Evolutionary conservation across 2,113 vertebrate species (phyloP).

Genomic region (Erythrocercus mccallii): DNA sequence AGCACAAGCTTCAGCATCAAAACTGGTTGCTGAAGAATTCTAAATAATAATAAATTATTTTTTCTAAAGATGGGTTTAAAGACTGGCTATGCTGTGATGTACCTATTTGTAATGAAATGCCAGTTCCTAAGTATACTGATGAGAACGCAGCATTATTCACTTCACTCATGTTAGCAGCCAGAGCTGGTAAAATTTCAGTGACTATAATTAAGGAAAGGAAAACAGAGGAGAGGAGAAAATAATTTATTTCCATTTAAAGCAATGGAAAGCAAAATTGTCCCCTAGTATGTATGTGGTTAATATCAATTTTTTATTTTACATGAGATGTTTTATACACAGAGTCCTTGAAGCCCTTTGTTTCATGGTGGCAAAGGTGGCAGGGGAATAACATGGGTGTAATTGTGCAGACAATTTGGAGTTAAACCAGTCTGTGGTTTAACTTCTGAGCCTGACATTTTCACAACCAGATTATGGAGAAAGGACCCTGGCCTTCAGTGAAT

Average conservation of each 20-base stretch:
- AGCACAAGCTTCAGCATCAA: not conserved
- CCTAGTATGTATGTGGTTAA: not conserved
- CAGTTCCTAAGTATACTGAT: not conserved
- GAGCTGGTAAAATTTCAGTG: not conserved
- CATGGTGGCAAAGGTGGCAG: not conserved
- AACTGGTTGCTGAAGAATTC: not conserved
- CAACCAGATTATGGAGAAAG: not conserved
- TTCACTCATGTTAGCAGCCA: not conserved
- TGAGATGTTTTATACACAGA: slow-evolving; percentile 35
- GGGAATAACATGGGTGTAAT: not conserved
- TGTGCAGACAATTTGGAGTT: not conserved
- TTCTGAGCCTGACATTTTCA: not conserved
- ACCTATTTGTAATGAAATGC: not conserved
- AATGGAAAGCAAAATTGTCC: not conserved
- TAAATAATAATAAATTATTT: not conserved
- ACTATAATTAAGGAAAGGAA: not conserved
- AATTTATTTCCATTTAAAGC: not conserved
- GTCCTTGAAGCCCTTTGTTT: slow-evolving; percentile 53
- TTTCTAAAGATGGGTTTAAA: not conserved
- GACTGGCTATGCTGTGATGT: not conserved
- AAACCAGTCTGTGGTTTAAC: not conserved
- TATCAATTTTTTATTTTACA: not conserved
- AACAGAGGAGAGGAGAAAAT: not conserved
- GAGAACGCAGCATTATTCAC: not conserved
- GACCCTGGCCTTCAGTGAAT: not conserved